Evolutionary conservation across 2,888 invertebrate species (phyloP), one percentile per base, ranked within the genome.

Genomic region (Phrixothrix hirtus): DNA sequence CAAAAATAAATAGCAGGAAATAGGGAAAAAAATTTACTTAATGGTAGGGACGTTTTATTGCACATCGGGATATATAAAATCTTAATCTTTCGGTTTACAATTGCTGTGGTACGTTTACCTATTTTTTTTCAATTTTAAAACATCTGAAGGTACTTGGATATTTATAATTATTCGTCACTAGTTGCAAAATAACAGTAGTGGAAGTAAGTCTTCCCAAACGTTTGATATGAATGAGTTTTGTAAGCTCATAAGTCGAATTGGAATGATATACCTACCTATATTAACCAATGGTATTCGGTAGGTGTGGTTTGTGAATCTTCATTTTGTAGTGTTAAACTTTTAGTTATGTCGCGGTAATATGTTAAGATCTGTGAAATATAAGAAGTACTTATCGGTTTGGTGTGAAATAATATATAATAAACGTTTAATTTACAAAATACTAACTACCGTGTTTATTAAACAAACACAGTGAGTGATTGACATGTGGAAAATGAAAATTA

Each of bases 371-470:
- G 68, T 70, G 67, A 71, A 70, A 71, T 69, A 63, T 67, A 69
- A 71, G 68, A 65, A 73, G 73, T 72, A 74, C 68, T 76, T 76
- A 75, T 72, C 75, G 68, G 70, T 71, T 69, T 73, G 66, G 76
- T 76, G 76, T 75, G 75, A 76, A 76, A 75, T 72, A 74, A 70
- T 69, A 68, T 69, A 73, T 71, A 75, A 74, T 75, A 73, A 74
- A 66, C 70, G 70, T 64, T 73, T 68, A 75, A 75, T 75, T 75
- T 71, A 75, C 73, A 69, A 71, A 68, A 69, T 70, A 67, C 65
- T 65, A 64, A 57, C 58, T 49, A 56, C 68, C 63, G 69, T 70
- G 69, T 65, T 68, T 69, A 70, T 71, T 63, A 68, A 71, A 72
- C 70, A 68, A 70, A 64, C 67, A 65, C 62, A 61, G 63, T 62